phyloP scores from a whole-genome alignment of 2,888 invertebrate species.

The Masnerella sp. region DNA sequence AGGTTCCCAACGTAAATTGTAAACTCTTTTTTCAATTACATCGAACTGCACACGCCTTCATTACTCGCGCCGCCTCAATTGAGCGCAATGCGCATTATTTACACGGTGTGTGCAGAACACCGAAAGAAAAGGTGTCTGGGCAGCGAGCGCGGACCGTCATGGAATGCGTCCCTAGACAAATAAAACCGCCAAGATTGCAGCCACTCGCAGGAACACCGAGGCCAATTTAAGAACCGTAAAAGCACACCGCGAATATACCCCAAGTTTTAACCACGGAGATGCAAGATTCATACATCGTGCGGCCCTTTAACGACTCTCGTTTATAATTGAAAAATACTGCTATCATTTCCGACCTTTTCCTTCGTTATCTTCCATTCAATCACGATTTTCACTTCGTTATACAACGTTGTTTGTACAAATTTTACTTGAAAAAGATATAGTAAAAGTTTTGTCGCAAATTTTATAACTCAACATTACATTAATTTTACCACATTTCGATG shows the following conservation, averaged over 20 bases:
- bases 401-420: background rate
- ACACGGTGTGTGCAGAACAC: constrained; percentile 38
- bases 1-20: constrained; percentile 47
- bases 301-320: constrained; percentile 53
- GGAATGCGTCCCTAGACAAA: constrained; percentile 64
- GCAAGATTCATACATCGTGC: constrained; percentile 47
- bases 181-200: constrained; percentile 66
- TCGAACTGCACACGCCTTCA: constrained; percentile 46
- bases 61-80: constrained; percentile 54
- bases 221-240: constrained; percentile 70
- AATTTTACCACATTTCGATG: no score
- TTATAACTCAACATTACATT: no score
- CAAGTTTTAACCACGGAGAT: constrained; percentile 53
- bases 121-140: constrained; percentile 58
- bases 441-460: no score
- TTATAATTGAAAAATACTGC: constrained; percentile 48
- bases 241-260: constrained; percentile 59
- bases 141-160: constrained; percentile 55
- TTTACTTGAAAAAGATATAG: no score
- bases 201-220: constrained; percentile 61
- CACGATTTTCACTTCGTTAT: constrained; percentile 1
- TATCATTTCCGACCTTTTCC: constrained; percentile 35
- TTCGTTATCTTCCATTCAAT: constrained; percentile 40
- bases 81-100: constrained; percentile 39
- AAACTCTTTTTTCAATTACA: constrained; percentile 58